A percentile compares a stretch with the other conserved stretches of the same genome.
Evolutionary conservation across 1,140 invertebrate species (phyloP).

Genomic region (Brachionus angularis): DNA sequence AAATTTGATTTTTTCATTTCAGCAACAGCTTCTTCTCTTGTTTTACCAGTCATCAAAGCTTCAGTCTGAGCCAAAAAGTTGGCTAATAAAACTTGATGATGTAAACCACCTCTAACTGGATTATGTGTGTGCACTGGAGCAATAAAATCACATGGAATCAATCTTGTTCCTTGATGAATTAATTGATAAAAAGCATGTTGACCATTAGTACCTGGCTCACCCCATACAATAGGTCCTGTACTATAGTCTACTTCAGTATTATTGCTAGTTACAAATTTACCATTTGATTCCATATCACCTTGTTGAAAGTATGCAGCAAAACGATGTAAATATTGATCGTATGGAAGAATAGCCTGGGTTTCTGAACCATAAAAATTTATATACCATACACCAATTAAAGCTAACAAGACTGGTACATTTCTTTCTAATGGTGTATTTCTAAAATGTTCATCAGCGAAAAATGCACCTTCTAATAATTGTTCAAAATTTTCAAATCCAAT

Average conservation of each 20-base stretch:
- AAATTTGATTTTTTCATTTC: conserved; percentile 55
- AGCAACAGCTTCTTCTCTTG: conserved; percentile 48
- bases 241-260: conserved; percentile 72
- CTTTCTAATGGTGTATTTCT: conserved; percentile 76
- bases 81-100: conserved; percentile 75
- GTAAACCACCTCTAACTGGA: conserved; percentile 71
- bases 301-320: conserved; percentile 99
- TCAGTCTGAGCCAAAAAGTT: conserved; percentile 99
- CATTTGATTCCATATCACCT: conserved; percentile 99
- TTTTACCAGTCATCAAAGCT: conserved; percentile 60
- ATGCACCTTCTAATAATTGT: conserved; percentile 80
- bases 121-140: conserved; percentile 88
- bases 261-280: conserved; percentile 79
- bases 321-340: conserved; percentile 91
- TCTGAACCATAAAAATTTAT: conserved; percentile 88
- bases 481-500: conserved; percentile 95
- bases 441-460: conserved; percentile 93
- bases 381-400: conserved; percentile 92
- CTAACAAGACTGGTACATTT: conserved; percentile 93
- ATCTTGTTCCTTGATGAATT: conserved; percentile 63
- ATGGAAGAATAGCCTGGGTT: conserved; percentile 90
- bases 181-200: conserved; percentile 65
- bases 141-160: conserved; percentile 96
- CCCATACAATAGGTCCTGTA: conserved; percentile 89
- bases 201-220: conserved; percentile 98